These are phyloP conservation scores for Kryphioiulus occultus DNA, from an alignment of 2,888 invertebrate species.

Conservation along the genomic window DNA sequence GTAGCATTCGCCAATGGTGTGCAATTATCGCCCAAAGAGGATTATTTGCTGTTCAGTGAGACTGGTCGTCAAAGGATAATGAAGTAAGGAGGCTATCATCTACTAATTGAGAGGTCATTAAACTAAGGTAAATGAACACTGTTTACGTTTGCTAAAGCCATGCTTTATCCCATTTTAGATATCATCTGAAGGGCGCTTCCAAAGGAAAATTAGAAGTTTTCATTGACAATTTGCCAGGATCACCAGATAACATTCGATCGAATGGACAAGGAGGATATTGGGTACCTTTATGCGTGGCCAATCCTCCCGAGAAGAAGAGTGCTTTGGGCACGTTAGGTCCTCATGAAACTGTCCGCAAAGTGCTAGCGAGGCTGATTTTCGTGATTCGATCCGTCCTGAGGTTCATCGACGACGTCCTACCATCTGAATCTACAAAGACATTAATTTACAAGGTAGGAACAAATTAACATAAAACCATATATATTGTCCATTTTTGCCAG, in stretches of 20 bases:
- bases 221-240: conserved; percentile 64
- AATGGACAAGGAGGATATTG: conserved; percentile 62
- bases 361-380: conserved; percentile 50
- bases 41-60: conserved; percentile 82
- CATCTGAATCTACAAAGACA: conserved; percentile 42
- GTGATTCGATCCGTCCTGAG: conserved; percentile 44
- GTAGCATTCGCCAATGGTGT: conserved; percentile 90
- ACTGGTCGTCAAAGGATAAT: conserved; percentile 71
- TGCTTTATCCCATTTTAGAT: conserved; percentile 59
- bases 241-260: conserved; percentile 64
- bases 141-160: no score
- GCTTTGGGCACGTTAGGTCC: conserved; percentile 44
- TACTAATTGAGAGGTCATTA: no score
- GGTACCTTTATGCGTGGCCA: conserved; percentile 58
- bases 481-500: neutral
- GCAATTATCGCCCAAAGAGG: conserved; percentile 78
- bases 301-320: conserved; percentile 39
- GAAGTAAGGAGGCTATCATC: conserved; percentile 63
- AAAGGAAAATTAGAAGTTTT: conserved; percentile 62
- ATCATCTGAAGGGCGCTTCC: conserved; percentile 61
- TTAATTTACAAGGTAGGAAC: conserved; percentile 50
- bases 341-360: conserved; percentile 49
- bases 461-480: neutral
- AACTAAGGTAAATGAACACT: no score
- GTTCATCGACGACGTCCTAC: conserved; percentile 41